Evolutionary conservation across 2,888 invertebrate species (phyloP).

Genomic region (Lamproptera curius): DNA sequence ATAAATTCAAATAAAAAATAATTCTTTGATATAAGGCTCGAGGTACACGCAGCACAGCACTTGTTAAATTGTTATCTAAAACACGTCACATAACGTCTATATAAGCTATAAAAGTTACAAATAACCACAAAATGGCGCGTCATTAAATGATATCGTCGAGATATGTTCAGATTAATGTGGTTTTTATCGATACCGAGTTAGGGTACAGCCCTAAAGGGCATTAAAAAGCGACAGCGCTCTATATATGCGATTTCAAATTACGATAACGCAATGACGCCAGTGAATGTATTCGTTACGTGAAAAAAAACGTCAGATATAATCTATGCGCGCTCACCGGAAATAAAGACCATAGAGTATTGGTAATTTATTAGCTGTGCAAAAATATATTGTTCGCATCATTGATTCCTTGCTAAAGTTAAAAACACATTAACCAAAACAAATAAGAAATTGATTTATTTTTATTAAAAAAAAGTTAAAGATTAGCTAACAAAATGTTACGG

Average conservation of each 20-base stretch:
- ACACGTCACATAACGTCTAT: constrained; percentile 53
- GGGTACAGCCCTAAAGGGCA: constrained; percentile 52
- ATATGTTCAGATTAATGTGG: constrained; percentile 74
- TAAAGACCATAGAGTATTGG: too few relatives aligned
- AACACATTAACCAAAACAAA: too few relatives aligned
- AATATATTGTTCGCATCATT: too few relatives aligned
- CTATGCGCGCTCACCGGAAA: too few relatives aligned
- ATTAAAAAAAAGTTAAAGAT: too few relatives aligned
- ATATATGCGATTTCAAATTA: constrained; percentile 62
- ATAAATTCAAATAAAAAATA: too few relatives aligned
- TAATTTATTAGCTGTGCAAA: too few relatives aligned
- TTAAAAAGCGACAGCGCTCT: constrained; percentile 52
- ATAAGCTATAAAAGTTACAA: constrained; percentile 68
- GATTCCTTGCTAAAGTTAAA: too few relatives aligned
- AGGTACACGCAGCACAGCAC: constrained; percentile 25
- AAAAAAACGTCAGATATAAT: background rate
- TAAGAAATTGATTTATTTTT: too few relatives aligned
- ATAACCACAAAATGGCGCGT: constrained; percentile 71
- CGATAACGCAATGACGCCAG: constrained; percentile 46
- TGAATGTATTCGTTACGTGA: background rate
- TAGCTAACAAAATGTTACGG: too few relatives aligned
- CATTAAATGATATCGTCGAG: constrained; percentile 74
- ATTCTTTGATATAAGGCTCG: too few relatives aligned
- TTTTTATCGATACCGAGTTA: constrained; percentile 64
- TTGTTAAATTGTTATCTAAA: constrained; percentile 56